phyloP scores from a whole-genome alignment of 2,888 invertebrate genomes.

The Campoletis raptor region DNA sequence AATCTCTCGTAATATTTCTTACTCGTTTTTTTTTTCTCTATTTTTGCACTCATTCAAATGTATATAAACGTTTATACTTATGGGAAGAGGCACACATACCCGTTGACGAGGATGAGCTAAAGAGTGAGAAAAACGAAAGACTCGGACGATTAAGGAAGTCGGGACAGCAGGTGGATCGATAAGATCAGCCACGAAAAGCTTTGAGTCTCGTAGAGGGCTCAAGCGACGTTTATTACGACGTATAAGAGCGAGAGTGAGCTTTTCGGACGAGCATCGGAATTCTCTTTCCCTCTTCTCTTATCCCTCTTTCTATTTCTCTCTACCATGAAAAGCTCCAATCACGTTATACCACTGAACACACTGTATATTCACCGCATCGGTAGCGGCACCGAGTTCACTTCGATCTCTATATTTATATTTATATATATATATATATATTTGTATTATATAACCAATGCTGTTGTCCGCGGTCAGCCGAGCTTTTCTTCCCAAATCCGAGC shows the following conservation, averaged over 20 bases:
- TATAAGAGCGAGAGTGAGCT: constrained; percentile 57
- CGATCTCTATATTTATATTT: constrained; percentile 26
- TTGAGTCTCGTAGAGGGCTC: constrained; percentile 59
- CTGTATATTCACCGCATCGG: constrained; percentile 39
- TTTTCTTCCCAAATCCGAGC: constrained; percentile 52
- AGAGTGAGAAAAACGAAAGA: constrained; percentile 44
- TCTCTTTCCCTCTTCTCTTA: not conserved
- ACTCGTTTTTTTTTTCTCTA: too few relatives aligned
- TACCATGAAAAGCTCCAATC: constrained; percentile 62
- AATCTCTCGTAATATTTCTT: not conserved
- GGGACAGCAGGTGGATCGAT: constrained; percentile 68
- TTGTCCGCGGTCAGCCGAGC: constrained; percentile 45
- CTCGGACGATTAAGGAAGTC: constrained; percentile 61
- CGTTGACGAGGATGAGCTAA: not conserved
- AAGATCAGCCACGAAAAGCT: constrained; percentile 66
- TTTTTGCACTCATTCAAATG: constrained; percentile 4
- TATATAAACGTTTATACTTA: not conserved
- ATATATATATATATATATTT: not conserved
- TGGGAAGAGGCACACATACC: not conserved
- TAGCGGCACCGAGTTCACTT: constrained; percentile 21
- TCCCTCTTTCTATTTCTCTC: constrained; percentile 12
- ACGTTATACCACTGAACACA: constrained; percentile 56
- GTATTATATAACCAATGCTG: constrained; percentile 7
- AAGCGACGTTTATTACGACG: constrained; percentile 65
- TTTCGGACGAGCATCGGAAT: constrained; percentile 51